A percentile compares a stretch with the other conserved stretches of the same genome.
Evolutionary conservation across 2,113 vertebrate species (phyloP).

Genomic region (Corythornis vintsioides): DNA sequence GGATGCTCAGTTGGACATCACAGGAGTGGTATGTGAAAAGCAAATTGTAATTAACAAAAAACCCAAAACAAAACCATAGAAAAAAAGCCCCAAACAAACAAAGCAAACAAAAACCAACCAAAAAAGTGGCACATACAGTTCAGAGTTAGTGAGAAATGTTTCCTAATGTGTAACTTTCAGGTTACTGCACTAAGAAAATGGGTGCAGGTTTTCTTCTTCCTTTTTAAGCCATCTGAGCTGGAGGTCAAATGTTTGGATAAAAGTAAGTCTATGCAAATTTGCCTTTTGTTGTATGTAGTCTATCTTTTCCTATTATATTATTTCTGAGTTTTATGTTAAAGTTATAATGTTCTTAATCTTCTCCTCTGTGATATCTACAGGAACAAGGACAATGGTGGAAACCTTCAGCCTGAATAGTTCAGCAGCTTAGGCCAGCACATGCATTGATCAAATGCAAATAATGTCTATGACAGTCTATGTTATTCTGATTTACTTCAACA

Average conservation of each 20-base stretch:
- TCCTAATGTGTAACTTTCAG: conserved; percentile 37
- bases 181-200: conserved; percentile 29
- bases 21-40: not conserved
- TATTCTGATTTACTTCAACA: conserved; percentile 67
- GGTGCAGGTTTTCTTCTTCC: conserved; percentile 20
- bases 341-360: conserved; percentile 68
- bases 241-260: conserved; percentile 66
- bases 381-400: conserved; percentile 55
- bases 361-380: conserved; percentile 62
- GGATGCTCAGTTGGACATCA: not conserved
- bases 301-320: conserved; percentile 54
- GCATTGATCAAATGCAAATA: conserved; percentile 52
- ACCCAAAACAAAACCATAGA: not conserved
- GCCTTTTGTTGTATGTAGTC: conserved; percentile 53
- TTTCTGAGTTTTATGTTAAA: conserved; percentile 62
- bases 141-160: not conserved
- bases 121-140: not conserved
- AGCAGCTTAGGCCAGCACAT: conserved; percentile 48
- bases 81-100: no score
- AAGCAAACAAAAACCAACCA: not conserved
- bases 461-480: not conserved
- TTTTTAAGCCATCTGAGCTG: conserved; percentile 51
- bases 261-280: conserved; percentile 62
- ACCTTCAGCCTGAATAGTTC: conserved; percentile 59
- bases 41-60: not conserved